Conservation (phyloP, 2,113 vertebrate species). For the Strix uralensis region DNA sequence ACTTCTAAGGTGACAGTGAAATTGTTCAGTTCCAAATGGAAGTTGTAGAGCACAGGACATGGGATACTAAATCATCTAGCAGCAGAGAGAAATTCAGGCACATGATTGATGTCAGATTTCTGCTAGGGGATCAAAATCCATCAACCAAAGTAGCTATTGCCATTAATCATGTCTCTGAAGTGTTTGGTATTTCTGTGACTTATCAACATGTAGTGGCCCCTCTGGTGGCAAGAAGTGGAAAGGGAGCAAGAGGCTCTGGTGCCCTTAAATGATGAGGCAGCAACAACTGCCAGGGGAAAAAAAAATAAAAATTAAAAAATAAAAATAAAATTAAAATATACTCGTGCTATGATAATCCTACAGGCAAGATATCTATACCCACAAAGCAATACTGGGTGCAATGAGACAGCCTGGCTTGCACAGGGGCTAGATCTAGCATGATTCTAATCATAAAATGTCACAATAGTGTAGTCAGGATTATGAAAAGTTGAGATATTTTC, state of each 20-base stretch:
- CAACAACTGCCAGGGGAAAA: not conserved
- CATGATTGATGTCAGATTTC: slow-evolving; percentile 59
- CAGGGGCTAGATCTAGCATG: not conserved
- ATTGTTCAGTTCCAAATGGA: slow-evolving; percentile 44
- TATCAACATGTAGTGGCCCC: not conserved
- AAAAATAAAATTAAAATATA: not conserved
- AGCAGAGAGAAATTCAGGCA: slow-evolving; percentile 44
- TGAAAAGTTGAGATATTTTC: not conserved
- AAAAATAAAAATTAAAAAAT: no score
- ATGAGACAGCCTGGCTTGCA: not conserved
- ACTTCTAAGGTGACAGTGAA: slow-evolving; percentile 36
- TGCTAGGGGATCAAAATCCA: slow-evolving; percentile 56
- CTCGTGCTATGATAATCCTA: not conserved
- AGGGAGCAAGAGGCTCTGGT: not conserved
- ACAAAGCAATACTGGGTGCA: not conserved
- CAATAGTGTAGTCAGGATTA: not conserved
- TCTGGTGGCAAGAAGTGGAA: not conserved
- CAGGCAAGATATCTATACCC: not conserved
- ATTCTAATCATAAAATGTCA: not conserved
- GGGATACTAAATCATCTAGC: slow-evolving; percentile 52
- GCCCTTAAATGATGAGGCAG: not conserved
- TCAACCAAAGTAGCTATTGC: slow-evolving; percentile 23
- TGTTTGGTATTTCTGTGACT: not conserved
- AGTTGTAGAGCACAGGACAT: slow-evolving; percentile 22
- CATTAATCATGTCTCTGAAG: slow-evolving; percentile 42